Evolutionary conservation across 1,140 invertebrate species (phyloP).

Genomic region (Meloidogyne exigua): DNA sequence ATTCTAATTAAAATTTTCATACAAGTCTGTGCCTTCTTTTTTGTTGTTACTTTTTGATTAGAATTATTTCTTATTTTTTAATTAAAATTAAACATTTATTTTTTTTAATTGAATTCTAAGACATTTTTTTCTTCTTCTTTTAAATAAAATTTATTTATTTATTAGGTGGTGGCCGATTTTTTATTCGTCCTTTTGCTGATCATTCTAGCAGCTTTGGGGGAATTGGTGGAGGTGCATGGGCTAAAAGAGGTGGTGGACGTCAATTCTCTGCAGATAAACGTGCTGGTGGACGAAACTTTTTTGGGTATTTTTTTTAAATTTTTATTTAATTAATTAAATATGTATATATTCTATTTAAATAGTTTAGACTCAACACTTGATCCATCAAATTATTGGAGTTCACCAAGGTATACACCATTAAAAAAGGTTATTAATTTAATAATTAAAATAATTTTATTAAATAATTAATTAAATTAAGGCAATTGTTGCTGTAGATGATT

Average conservation of each 20-base stretch:
- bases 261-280: constrained; percentile 16
- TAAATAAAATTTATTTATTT: no score
- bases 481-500: background rate
- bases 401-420: constrained; percentile 5
- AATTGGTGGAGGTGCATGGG: constrained; percentile 2
- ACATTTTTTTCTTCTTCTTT: no score
- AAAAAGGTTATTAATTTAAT: no score
- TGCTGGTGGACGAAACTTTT: constrained; percentile 22
- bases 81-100: no score
- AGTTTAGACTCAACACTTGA: background rate
- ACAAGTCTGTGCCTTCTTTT: no score
- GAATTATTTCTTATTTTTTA: background rate
- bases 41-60: background rate
- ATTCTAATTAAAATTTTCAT: no score
- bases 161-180: constrained; percentile 1
- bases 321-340: background rate
- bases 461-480: background rate
- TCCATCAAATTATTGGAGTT: constrained; percentile 15
- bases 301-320: constrained; percentile 5
- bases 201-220: background rate
- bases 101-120: no score
- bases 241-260: constrained; percentile 11
- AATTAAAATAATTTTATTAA: background rate
- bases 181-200: constrained; percentile 18
- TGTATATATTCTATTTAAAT: no score